phyloP scores from a whole-genome alignment of 1,140 invertebrate genomes.

The Thaumetopoea pityocampa region DNA sequence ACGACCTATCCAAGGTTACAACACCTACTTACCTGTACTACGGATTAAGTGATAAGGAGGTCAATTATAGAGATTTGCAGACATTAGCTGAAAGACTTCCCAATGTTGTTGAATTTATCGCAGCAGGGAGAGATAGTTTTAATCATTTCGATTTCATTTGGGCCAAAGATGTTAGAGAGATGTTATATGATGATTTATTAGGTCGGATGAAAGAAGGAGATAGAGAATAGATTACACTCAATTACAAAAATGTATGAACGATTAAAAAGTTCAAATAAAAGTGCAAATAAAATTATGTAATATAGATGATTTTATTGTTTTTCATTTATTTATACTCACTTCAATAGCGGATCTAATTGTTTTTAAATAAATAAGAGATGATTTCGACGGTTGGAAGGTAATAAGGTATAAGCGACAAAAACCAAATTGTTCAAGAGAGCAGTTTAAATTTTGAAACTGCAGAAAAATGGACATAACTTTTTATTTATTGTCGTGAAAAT shows the following conservation, averaged over 20 bases:
- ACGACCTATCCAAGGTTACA: slow-evolving; percentile 78
- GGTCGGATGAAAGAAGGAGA: slow-evolving; percentile 13
- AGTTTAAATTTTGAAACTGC: too few relatives aligned
- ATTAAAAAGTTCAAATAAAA: too few relatives aligned
- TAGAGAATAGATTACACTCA: background rate
- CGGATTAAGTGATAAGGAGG: slow-evolving; percentile 77
- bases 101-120: slow-evolving; percentile 57
- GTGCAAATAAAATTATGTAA: too few relatives aligned
- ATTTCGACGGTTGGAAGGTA: too few relatives aligned
- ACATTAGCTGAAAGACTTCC: slow-evolving; percentile 63
- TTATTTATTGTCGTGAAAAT: too few relatives aligned
- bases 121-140: slow-evolving; percentile 74
- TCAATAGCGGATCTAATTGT: too few relatives aligned
- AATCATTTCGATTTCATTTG: slow-evolving; percentile 83
- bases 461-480: too few relatives aligned
- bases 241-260: background rate
- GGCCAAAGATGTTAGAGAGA: slow-evolving; percentile 71
- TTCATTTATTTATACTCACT: too few relatives aligned
- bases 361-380: too few relatives aligned
- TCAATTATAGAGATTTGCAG: slow-evolving; percentile 77
- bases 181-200: slow-evolving; percentile 66
- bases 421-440: too few relatives aligned
- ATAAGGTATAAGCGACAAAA: too few relatives aligned
- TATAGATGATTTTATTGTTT: too few relatives aligned
- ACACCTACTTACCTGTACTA: slow-evolving; percentile 78